Percentiles rank a stretch among this genome's conserved stretches.
Conservation (phyloP, 2,888 invertebrate genomes). For the Psylliodes chrysocephalus region DNA sequence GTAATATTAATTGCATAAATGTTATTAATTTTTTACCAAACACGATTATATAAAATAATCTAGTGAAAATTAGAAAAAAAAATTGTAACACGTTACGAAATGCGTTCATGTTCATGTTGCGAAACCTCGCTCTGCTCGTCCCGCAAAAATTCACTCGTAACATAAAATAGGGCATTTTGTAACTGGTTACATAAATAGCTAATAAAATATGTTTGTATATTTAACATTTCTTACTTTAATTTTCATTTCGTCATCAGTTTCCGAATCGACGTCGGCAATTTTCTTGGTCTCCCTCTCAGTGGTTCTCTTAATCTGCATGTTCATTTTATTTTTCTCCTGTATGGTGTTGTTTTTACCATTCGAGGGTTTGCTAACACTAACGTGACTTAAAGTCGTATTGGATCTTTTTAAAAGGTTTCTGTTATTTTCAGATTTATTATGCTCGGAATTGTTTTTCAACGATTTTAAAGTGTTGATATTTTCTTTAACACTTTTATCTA, state of each 20-base stretch:
- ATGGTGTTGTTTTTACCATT: slow-evolving; percentile 27
- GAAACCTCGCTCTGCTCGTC: no score
- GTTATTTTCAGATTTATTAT: slow-evolving; percentile 41
- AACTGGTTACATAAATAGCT: no score
- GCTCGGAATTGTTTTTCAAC: slow-evolving; percentile 47
- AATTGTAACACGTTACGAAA: no score
- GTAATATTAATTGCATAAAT: no score
- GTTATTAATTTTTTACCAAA: no score
- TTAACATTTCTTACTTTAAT: slow-evolving; percentile 38
- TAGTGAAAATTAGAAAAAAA: no score
- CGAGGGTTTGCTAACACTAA: slow-evolving; percentile 46
- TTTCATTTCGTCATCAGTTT: slow-evolving; percentile 70
- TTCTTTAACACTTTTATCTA: slow-evolving; percentile 61
- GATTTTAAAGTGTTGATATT: slow-evolving; percentile 60
- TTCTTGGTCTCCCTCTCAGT: slow-evolving; percentile 45
- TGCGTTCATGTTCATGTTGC: no score
- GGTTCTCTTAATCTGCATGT: slow-evolving; percentile 52
- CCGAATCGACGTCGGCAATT: slow-evolving; percentile 70
- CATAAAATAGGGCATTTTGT: no score
- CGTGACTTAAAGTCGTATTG: slow-evolving; percentile 60
- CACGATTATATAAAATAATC: no score
- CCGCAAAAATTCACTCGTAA: no score
- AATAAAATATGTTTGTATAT: no score
- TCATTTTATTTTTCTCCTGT: slow-evolving; percentile 53
- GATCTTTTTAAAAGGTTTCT: slow-evolving; percentile 53